phyloP scores from a whole-genome alignment of 2,797 vertebrate genomes.

The Podarcis lilfordi region DNA sequence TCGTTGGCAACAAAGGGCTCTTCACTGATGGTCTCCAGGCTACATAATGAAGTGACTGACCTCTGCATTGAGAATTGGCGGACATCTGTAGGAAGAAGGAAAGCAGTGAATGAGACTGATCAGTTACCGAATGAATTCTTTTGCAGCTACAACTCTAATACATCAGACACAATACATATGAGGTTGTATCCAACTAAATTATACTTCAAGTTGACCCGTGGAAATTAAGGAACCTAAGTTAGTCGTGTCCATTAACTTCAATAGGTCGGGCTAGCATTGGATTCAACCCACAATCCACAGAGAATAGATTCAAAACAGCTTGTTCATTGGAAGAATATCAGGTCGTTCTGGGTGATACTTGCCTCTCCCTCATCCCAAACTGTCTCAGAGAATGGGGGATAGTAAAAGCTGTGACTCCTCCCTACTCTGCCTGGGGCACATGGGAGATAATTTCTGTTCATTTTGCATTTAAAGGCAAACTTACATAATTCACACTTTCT shows the following conservation, averaged over 20 bases:
- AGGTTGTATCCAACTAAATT: too few relatives aligned
- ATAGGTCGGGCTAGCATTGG: too few relatives aligned
- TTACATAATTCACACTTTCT: too few relatives aligned
- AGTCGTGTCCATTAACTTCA: too few relatives aligned
- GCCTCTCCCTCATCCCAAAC: not conserved
- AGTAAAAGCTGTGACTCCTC: not conserved
- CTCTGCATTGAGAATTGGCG: conserved; percentile 76
- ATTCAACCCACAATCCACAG: too few relatives aligned
- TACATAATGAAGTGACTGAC: conserved; percentile 79
- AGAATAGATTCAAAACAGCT: not conserved
- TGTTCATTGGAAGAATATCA: not conserved
- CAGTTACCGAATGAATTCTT: not conserved
- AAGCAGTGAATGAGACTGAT: conserved; percentile 44
- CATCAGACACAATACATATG: too few relatives aligned
- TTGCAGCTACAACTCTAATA: not conserved
- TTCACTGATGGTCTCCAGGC: conserved; percentile 85
- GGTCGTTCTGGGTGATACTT: not conserved
- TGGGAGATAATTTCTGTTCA: too few relatives aligned
- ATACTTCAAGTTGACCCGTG: too few relatives aligned
- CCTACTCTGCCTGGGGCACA: not conserved
- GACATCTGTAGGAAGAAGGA: conserved; percentile 69
- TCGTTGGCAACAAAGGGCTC: conserved; percentile 76
- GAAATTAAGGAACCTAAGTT: too few relatives aligned
- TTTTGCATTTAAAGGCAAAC: too few relatives aligned
- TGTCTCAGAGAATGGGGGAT: not conserved